Percentiles rank a stretch among this genome's conserved stretches.
Conservation (phyloP, 2,797 vertebrate species). For the Tachyglossus aculeatus region DNA sequence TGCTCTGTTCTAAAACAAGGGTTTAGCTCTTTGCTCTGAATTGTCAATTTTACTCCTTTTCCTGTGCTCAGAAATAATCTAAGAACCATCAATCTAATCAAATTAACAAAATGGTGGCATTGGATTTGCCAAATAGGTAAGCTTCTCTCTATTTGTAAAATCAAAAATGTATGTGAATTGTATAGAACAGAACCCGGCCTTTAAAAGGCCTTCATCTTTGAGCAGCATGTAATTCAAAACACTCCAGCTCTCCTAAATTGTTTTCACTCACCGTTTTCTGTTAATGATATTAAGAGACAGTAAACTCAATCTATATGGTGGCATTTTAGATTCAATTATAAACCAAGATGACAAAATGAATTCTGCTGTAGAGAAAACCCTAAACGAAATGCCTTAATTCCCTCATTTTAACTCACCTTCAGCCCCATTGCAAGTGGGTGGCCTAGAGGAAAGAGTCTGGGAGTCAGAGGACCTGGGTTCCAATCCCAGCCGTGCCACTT, state of each 20-base stretch:
- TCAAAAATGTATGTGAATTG: background rate
- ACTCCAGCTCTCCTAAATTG: background rate
- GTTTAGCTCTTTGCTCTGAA: background rate
- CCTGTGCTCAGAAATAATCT: constrained; percentile 5
- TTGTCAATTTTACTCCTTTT: background rate
- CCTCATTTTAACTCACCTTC: too few species aligned
- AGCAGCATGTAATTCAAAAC: background rate
- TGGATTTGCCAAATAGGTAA: constrained; percentile 12
- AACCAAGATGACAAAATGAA: too few species aligned
- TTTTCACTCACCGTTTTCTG: background rate
- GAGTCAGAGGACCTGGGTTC: too few species aligned
- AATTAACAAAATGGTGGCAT: constrained; percentile 8
- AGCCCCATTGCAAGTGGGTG: too few species aligned
- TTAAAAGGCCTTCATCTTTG: constrained; percentile 16
- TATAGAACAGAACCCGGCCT: constrained; percentile 16
- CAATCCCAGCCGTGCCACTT: too few species aligned
- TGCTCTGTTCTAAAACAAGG: background rate
- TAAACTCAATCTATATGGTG: constrained; percentile 3
- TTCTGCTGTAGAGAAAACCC: too few species aligned
- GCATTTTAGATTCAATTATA: constrained; percentile 15
- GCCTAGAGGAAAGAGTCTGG: too few species aligned
- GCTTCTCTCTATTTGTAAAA: constrained; percentile 18
- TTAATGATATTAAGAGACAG: background rate
- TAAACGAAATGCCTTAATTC: too few species aligned
- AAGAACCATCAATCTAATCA: constrained; percentile 17